phyloP scores from a whole-genome alignment of 1,140 invertebrate species.

The Lepidurus couesii region DNA sequence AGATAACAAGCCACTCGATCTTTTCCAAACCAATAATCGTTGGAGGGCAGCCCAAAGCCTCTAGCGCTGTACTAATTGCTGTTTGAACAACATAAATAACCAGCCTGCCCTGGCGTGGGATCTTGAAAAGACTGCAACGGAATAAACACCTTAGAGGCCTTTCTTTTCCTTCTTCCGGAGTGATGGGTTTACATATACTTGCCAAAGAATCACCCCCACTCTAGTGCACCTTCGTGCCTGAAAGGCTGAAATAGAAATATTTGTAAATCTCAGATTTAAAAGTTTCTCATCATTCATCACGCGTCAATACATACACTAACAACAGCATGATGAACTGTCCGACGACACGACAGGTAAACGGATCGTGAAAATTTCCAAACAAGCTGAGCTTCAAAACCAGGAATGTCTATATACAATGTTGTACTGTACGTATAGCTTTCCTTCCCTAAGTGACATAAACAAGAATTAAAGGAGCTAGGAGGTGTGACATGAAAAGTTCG shows the following conservation, averaged over 20 bases:
- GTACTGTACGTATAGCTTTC: no score
- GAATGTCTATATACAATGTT: no score
- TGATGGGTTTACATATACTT: background rate
- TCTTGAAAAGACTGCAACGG: background rate
- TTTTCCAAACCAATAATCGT: background rate
- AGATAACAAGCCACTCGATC: background rate
- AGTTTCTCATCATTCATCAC: no score
- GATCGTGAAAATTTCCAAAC: no score
- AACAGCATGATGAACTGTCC: no score
- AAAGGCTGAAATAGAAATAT: background rate
- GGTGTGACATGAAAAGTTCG: no score
- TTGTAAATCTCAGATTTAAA: no score
- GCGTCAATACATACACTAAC: no score
- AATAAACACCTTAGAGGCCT: background rate
- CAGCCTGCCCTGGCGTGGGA: conserved; percentile 1
- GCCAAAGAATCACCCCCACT: background rate
- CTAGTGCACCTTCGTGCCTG: background rate
- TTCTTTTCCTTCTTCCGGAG: background rate
- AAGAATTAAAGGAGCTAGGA: no score
- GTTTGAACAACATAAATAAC: background rate
- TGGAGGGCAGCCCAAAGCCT: background rate
- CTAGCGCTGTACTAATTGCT: background rate
- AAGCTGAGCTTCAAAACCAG: no score
- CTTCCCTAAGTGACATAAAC: no score
- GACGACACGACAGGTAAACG: no score